Evolutionary conservation across 1,140 invertebrate species (phyloP).

Genomic region (Penaeus chinensis): DNA sequence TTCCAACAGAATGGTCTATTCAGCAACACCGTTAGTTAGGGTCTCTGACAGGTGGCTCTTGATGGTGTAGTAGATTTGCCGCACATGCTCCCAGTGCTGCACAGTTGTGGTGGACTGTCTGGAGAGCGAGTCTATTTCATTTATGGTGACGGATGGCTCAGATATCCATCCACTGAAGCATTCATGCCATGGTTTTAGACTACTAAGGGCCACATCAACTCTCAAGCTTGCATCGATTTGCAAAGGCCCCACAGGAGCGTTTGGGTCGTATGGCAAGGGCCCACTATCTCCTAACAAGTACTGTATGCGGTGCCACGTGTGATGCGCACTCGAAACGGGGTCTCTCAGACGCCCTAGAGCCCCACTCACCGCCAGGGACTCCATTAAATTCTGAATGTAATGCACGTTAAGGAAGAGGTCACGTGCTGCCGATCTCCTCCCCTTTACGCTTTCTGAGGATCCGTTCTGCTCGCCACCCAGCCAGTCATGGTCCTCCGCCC

Average conservation of each 20-base stretch:
- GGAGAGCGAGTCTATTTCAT: slow-evolving; percentile 32
- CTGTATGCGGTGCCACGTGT: slow-evolving; percentile 47
- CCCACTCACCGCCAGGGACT: slow-evolving; percentile 28
- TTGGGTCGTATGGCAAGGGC: slow-evolving; percentile 26
- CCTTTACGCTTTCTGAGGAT: not conserved
- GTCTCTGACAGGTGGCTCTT: slow-evolving; percentile 37
- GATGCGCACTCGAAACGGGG: slow-evolving; percentile 44
- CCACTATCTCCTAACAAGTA: slow-evolving; percentile 22
- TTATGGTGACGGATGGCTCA: slow-evolving; percentile 34
- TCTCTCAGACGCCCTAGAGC: slow-evolving; percentile 31
- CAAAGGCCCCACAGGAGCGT: slow-evolving; percentile 15
- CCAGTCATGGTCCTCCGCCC: slow-evolving; percentile 21
- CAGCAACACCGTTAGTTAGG: slow-evolving; percentile 34
- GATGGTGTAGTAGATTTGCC: slow-evolving; percentile 41
- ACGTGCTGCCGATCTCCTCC: slow-evolving; percentile 9
- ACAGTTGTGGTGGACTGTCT: slow-evolving; percentile 16
- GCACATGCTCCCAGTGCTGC: slow-evolving; percentile 44
- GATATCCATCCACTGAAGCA: slow-evolving; percentile 48
- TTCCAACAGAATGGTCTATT: not conserved
- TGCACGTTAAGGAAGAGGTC: slow-evolving; percentile 50
- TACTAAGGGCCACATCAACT: slow-evolving; percentile 23
- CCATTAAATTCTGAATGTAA: slow-evolving; percentile 41
- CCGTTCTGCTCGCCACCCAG: slow-evolving; percentile 27
- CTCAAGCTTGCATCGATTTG: slow-evolving; percentile 41
- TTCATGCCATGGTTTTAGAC: slow-evolving; percentile 33